Conservation (phyloP, 2,113 vertebrate genomes). For the Oreochromis tanganicae region DNA sequence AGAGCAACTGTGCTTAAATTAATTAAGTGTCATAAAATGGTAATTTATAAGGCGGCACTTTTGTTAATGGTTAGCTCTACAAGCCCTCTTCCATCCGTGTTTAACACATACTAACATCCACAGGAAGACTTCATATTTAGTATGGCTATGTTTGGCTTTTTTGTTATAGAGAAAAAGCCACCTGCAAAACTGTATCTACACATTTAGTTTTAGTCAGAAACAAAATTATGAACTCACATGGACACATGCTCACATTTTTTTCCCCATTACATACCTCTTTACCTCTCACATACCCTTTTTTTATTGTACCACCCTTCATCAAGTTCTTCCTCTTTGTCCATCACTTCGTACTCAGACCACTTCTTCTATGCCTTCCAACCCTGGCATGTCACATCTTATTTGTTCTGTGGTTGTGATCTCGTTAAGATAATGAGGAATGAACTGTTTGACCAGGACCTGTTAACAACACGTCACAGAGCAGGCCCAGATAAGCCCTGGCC, state of each 20-base stretch:
- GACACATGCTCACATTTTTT: background rate
- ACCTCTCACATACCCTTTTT: background rate
- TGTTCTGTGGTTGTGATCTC: slow-evolving; percentile 45
- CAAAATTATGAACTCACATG: background rate
- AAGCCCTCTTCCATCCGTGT: background rate
- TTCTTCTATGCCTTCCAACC: slow-evolving; percentile 13
- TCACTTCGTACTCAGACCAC: background rate
- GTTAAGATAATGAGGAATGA: slow-evolving; percentile 64
- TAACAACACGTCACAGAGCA: slow-evolving; percentile 33
- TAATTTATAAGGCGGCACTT: background rate
- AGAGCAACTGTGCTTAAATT: background rate
- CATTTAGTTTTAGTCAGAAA: background rate
- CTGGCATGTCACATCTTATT: slow-evolving; percentile 25
- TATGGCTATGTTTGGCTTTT: background rate
- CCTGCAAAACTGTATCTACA: background rate
- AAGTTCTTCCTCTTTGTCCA: background rate
- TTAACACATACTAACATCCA: background rate
- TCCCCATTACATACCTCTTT: background rate
- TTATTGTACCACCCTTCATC: background rate
- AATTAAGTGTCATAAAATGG: background rate
- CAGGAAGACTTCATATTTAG: background rate
- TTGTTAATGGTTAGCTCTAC: background rate
- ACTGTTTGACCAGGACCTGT: slow-evolving; percentile 44
- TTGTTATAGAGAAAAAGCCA: background rate
- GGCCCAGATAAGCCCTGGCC: slow-evolving; percentile 27